Base-by-base conservation (phyloP, 1,140 invertebrate genomes). In the Lepidurus packardi region DNA sequence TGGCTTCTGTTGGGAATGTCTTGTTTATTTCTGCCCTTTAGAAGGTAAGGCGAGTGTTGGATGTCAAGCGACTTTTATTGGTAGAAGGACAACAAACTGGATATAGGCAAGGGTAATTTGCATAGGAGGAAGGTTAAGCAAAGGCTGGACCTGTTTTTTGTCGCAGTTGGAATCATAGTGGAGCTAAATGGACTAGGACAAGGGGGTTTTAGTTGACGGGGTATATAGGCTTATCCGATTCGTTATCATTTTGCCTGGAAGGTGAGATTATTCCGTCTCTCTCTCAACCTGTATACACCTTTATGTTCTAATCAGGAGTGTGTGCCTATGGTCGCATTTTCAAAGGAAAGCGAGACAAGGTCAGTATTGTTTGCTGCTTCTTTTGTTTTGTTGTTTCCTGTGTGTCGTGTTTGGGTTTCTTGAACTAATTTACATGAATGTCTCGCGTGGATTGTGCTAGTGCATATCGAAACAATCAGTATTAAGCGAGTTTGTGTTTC, bases 161-260 rank as follows among this genome's bases (percentile, higher is more conserved):
- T 21, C 21, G 7, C 4, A 65, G 16, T 16, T 21, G 0, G 53
- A 21, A 65, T 65, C 8, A 16, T n/a, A 16, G 34, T 65, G 16
- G 1, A 21, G 5, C 53, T 47, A 13, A 65, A 65, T n/a, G 53
- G 53, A 65, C 21, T 65, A 7, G 53, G 4, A 65, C 8, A 65
- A 65, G 8, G 16, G 7, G 8, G n/a, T 65, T 21, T 21, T 21
- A 16, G 16, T 13, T 16, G 53, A 65, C 53, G 53, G 53, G 45
- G 53, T 25, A 25, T 25, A 25, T 65, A 65, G 13, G 16, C 16
- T 21, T 65, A 65, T 65, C 53, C 8, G 53, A 65, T n/a, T 7
- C n/a, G 53, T 65, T 65, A 65, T 65, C 53, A 65, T n/a, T 3
- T 65, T 65, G 53, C 53, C 53, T 65, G n/a, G 53, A 21, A 65